Conservation (phyloP, 2,113 vertebrate genomes). For the Balaenoptera acutorostrata region DNA sequence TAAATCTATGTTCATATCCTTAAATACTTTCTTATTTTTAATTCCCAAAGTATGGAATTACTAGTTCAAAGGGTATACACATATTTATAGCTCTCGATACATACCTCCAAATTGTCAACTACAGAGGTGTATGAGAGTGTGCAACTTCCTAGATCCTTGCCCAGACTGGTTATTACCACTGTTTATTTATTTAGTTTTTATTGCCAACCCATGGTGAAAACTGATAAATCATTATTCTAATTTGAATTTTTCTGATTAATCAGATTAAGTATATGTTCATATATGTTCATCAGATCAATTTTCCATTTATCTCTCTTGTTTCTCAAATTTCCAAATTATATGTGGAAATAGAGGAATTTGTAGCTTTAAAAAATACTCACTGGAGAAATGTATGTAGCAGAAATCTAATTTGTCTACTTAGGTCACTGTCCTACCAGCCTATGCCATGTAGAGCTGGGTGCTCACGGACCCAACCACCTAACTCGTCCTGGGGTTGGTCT, state of each 20-base stretch:
- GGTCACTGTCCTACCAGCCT: neutral
- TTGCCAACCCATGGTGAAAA: neutral
- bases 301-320: neutral
- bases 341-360: neutral
- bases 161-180: neutral
- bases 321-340: neutral
- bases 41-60: neutral
- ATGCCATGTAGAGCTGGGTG: accelerated
- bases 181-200: neutral
- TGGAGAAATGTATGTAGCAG: neutral
- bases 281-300: neutral
- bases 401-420: neutral
- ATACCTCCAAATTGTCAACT: neutral
- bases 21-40: neutral
- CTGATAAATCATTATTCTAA: neutral
- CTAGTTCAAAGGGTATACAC: neutral
- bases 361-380: neutral
- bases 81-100: neutral
- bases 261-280: neutral
- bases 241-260: neutral
- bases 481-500: accelerated
- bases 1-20: neutral
- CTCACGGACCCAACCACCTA: accelerated
- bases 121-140: neutral
- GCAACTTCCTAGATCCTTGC: neutral